Percentiles rank a stretch among this genome's conserved stretches.
Conservation (phyloP, 2,113 vertebrate species). For the Siphamia tubifer region DNA sequence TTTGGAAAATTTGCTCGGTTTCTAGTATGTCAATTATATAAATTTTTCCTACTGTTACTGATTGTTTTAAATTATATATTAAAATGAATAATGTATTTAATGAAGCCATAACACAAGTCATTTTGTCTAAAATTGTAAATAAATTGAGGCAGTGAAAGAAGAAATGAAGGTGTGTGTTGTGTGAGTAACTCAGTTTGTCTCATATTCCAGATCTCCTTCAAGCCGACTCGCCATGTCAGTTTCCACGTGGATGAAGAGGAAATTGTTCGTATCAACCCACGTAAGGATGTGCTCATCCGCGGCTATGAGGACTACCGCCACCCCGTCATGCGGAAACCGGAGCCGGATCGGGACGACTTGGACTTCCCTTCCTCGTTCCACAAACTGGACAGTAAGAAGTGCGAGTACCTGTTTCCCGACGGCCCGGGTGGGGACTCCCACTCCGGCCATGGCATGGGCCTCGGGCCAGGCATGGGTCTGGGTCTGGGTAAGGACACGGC, state of each 20-base stretch:
- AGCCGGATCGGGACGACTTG: conserved; percentile 87
- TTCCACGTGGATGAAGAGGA: conserved; percentile 96
- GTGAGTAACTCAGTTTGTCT: not conserved
- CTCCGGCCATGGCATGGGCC: conserved; percentile 72
- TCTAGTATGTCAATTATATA: too few relatives aligned
- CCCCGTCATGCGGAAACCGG: conserved; percentile 94
- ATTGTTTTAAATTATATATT: too few relatives aligned
- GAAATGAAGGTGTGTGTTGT: too few relatives aligned
- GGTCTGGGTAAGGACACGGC: conserved; percentile 84
- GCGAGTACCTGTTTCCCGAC: conserved; percentile 91
- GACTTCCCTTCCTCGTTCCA: conserved; percentile 87
- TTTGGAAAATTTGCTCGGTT: too few relatives aligned
- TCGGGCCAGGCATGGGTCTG: conserved; percentile 77
- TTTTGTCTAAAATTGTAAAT: too few relatives aligned
- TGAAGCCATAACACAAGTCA: too few relatives aligned
- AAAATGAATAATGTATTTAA: too few relatives aligned
- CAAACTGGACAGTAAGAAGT: conserved; percentile 94
- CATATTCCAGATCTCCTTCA: conserved; percentile 81
- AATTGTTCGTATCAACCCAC: conserved; percentile 97
- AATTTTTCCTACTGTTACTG: too few relatives aligned
- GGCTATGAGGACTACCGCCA: conserved; percentile 98
- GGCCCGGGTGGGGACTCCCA: conserved; percentile 84
- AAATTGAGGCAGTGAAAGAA: too few relatives aligned
- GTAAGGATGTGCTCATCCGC: conserved; percentile 93
- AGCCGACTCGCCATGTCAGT: conserved; percentile 91